Evolutionary conservation across 2,113 vertebrate genomes (phyloP).

Genomic region (Synodontis membranacea): DNA sequence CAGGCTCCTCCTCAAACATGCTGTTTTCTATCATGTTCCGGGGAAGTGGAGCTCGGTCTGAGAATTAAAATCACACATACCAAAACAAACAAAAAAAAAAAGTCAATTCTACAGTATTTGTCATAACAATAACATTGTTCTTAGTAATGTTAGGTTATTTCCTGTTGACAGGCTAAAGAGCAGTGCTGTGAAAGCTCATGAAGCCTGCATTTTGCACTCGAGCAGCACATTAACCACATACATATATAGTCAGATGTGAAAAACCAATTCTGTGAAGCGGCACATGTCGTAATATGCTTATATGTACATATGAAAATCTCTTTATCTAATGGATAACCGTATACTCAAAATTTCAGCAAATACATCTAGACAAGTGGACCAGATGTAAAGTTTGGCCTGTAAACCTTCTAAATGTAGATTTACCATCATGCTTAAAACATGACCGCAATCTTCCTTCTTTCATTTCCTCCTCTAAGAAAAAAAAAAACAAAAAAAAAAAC

Average conservation of each 20-base stretch:
- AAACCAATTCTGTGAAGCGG: not conserved
- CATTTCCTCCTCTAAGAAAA: conserved; percentile 9
- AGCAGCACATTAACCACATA: conserved; percentile 29
- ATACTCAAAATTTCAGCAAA: not conserved
- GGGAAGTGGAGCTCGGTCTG: conserved; percentile 85
- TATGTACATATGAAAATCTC: not conserved
- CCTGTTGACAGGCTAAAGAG: conserved; percentile 32
- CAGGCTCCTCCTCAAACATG: conserved; percentile 98
- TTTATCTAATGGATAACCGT: not conserved
- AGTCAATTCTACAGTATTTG: not conserved
- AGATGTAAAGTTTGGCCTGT: not conserved
- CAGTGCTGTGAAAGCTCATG: not conserved
- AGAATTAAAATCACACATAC: conserved; percentile 53
- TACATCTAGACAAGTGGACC: not conserved
- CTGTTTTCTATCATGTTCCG: conserved; percentile 99
- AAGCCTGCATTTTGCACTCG: not conserved
- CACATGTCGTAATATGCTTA: not conserved
- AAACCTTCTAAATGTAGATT: not conserved
- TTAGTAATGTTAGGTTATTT: conserved; percentile 10
- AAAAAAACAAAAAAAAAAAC: not conserved
- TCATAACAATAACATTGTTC: not conserved
- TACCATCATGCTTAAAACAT: not conserved
- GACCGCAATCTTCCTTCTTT: conserved; percentile 31
- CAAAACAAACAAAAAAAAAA: not conserved
- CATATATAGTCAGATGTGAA: not conserved